Evolutionary conservation across 1,140 invertebrate species (phyloP), one percentile per base, ranked within the genome.

Genomic region (Arion vulgaris): DNA sequence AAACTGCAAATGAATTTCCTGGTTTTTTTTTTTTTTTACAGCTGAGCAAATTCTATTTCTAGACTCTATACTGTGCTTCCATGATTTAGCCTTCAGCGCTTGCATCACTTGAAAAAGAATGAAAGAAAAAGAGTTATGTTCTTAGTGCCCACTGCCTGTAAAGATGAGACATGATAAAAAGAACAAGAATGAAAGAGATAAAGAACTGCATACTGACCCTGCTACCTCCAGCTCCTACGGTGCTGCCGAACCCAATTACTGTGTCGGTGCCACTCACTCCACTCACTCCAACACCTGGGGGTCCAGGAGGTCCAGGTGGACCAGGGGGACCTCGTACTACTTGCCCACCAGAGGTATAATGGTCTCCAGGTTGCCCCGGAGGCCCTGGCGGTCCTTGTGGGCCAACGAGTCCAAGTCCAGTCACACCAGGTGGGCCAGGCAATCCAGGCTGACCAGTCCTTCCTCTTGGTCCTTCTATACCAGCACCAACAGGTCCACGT

Each of bases 291-390:
- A 76, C 87, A 23, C 96, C 93, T 81, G 80, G 82, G 28, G 69
- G 81, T 1, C 84, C 86, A 26, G 83, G 84, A 0, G 83, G 85
- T 0, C 90, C 90, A 28, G 71, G 84, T n/a, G 84, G 84, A 9
- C 85, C 85, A 38, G 75, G 83, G 19, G 78, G 79, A 2, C 89
- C 89, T 32, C 77, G 85, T 1, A 82, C 34, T 34, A 94, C 95
- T 0, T 94, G 92, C 15, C n/a, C 34, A 34, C 76, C 53, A 39
- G 11, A 9, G 74, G 74, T 41, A 5, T 26, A 11, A 23, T 41
- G 49, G 5, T 71, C 80, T 0, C 86, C 86, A 34, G 57, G 66
- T 34, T 49, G 83, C 26, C 87, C 87, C 19, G 57, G 68, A 32
- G 80, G 66, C 19, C 87, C 87, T 45, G 77, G 74, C 53, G 74